These are phyloP conservation scores for Chaetodon trifasciatus DNA, from an alignment of 2,797 vertebrate genomes.

Conservation along the genomic window DNA sequence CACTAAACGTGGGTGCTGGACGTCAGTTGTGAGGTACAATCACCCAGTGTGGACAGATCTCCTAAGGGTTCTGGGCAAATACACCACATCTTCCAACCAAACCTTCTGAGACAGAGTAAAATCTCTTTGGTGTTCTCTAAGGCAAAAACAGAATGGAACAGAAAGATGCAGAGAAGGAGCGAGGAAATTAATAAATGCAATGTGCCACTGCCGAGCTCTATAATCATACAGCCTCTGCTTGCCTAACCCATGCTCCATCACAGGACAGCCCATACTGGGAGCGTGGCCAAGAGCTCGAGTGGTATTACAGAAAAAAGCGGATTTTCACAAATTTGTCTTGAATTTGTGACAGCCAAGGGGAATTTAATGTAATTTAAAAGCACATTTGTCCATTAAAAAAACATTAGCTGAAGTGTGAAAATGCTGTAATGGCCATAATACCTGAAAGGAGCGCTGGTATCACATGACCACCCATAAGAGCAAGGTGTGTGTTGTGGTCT, in stretches of 20 bases:
- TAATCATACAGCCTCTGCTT: not conserved
- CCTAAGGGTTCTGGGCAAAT: not conserved
- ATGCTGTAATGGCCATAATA: conserved; percentile 34
- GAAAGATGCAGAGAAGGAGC: conserved; percentile 4
- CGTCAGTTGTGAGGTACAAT: not conserved
- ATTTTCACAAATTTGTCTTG: conserved; percentile 43
- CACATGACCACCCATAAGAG: conserved; percentile 24
- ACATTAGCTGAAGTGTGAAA: conserved; percentile 43
- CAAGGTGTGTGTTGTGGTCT: conserved; percentile 19
- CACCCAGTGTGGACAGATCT: not conserved
- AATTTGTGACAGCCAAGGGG: conserved; percentile 26
- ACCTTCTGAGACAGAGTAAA: not conserved
- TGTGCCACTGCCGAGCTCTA: conserved; percentile 32
- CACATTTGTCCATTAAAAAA: conserved; percentile 48
- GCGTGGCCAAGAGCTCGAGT: conserved; percentile 35
- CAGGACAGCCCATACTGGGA: conserved; percentile 20
- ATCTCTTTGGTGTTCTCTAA: not conserved
- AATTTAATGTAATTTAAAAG: conserved; percentile 51
- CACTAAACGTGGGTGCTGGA: not conserved
- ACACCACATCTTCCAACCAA: not conserved
- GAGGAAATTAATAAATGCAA: conserved; percentile 45
- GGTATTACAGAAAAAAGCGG: conserved; percentile 20
- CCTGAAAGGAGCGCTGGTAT: conserved; percentile 29
- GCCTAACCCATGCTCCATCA: conserved; percentile 4
- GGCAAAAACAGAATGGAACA: conserved; percentile 27